Percentiles rank a stretch among this genome's conserved stretches.
Evolutionary conservation across 92 coral and sea anemone species (phyloP).

Genomic region (Chrysogorgia sp.): DNA sequence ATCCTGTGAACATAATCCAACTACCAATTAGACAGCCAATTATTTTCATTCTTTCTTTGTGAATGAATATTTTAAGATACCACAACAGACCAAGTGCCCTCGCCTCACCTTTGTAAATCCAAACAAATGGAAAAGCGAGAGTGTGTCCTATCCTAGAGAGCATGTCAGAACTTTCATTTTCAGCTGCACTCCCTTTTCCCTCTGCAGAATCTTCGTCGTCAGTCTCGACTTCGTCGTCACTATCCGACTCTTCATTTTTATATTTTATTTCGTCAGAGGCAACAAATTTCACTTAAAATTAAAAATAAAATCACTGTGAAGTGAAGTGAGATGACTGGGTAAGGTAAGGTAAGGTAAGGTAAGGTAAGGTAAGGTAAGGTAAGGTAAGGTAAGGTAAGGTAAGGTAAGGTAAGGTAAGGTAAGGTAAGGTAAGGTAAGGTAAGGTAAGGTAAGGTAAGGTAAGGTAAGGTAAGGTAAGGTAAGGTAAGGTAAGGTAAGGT

Average conservation of each 20-base stretch:
- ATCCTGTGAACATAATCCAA: too few relatives aligned
- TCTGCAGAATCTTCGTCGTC: slow-evolving; percentile 44
- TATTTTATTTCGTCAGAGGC: slow-evolving; percentile 47
- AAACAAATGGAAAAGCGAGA: not conserved
- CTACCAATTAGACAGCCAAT: too few relatives aligned
- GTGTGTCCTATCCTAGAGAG: not conserved
- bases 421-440: not conserved
- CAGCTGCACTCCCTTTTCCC: slow-evolving; percentile 10
- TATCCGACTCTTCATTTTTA: slow-evolving; percentile 32
- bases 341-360: not conserved
- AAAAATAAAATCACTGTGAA: not conserved
- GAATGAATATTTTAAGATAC: too few relatives aligned
- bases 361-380: not conserved
- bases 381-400: not conserved
- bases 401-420: not conserved
- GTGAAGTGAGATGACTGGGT: not conserved
- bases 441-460: not conserved
- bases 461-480: not conserved
- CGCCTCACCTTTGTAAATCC: not conserved
- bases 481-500: not conserved
- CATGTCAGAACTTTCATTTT: not conserved
- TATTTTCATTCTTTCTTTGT: too few relatives aligned
- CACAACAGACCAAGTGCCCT: not conserved
- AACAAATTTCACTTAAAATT: slow-evolving; percentile 51
- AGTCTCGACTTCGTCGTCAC: slow-evolving; percentile 31